A percentile compares a stretch with the other conserved stretches of the same genome.
Evolutionary conservation across 1,140 invertebrate genomes (phyloP).

Genomic region (Cepaea nemoralis): DNA sequence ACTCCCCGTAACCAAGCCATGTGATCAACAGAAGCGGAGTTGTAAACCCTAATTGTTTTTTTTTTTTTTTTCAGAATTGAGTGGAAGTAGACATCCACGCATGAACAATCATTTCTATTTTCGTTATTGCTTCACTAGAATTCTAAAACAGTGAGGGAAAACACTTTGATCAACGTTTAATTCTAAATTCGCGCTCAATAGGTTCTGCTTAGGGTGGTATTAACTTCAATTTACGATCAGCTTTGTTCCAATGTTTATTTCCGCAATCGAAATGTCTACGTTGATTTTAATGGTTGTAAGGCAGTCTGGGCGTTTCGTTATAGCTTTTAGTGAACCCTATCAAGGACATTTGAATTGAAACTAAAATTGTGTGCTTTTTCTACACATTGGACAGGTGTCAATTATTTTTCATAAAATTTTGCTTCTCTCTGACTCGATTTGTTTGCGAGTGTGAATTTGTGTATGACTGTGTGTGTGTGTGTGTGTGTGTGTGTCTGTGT

Average conservation of each 20-base stretch:
- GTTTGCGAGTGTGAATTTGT: too few relatives aligned
- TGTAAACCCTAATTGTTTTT: too few relatives aligned
- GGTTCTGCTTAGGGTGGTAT: neutral
- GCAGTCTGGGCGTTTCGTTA: neutral
- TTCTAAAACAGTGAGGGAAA: neutral
- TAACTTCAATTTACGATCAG: neutral
- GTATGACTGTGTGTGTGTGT: too few relatives aligned
- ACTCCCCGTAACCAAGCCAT: neutral
- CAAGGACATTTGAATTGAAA: neutral
- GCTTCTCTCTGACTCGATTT: too few relatives aligned
- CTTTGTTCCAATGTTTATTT: neutral
- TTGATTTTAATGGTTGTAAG: neutral
- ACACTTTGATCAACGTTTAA: neutral
- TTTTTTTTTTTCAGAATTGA: neutral
- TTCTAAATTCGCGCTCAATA: neutral
- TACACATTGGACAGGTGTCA: neutral
- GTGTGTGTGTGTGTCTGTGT: too few relatives aligned
- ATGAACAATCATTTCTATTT: neutral
- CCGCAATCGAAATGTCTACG: neutral
- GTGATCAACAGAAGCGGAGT: too few relatives aligned
- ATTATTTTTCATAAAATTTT: neutral
- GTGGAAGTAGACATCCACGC: neutral
- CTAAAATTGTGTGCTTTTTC: neutral
- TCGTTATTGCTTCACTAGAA: neutral
- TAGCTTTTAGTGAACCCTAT: neutral